Evolutionary conservation across 2,797 vertebrate species (phyloP).

Genomic region (Margarornis squamiger): DNA sequence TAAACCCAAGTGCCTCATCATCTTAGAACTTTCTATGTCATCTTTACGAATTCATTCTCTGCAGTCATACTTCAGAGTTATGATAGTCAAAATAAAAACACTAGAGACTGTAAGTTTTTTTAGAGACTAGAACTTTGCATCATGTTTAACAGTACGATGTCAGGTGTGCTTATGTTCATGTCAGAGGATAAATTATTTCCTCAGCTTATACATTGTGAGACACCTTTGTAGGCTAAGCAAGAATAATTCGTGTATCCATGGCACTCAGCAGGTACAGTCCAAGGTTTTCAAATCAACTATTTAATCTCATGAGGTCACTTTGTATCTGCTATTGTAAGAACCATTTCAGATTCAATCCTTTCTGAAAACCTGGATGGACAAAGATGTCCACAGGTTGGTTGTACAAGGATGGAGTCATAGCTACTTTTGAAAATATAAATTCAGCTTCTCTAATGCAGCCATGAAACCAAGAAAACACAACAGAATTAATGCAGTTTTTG

Average conservation of each 20-base stretch:
- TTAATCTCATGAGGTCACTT: neutral
- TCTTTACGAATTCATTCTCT: neutral
- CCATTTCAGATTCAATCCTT: neutral
- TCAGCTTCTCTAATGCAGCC: neutral
- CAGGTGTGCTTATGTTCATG: neutral
- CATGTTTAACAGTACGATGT: neutral
- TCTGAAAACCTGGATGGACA: neutral
- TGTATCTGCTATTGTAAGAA: neutral
- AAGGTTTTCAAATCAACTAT: neutral
- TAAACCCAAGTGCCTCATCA: neutral
- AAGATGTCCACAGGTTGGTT: neutral
- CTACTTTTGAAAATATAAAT: neutral
- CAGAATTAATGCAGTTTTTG: slow-evolving; percentile 37
- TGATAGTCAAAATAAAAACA: neutral
- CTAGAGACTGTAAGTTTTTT: neutral
- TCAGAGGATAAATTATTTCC: neutral
- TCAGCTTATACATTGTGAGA: neutral
- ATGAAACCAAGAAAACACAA: neutral
- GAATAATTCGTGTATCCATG: neutral
- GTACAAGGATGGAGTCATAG: neutral
- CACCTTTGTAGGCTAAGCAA: neutral
- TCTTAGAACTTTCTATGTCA: neutral
- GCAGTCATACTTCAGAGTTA: neutral
- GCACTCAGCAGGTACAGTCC: neutral
- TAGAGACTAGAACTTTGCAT: neutral